Evolutionary conservation across 2,888 invertebrate species (phyloP), one percentile per base, ranked within the genome.

Genomic region (Neoscelio sp.): DNA sequence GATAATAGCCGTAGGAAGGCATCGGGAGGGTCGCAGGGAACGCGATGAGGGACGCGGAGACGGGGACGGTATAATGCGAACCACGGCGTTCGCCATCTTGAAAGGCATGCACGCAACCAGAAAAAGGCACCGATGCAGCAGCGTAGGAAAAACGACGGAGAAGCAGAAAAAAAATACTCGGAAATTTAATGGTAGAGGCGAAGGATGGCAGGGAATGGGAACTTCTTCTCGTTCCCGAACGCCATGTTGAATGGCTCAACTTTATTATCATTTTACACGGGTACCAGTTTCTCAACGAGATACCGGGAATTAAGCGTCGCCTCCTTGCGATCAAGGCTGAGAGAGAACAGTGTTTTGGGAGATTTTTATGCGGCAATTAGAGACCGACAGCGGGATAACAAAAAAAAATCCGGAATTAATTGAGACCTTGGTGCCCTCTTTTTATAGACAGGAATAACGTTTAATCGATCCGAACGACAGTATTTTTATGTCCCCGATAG

Each of bases 1-100:
- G 89, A 89, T 90, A 90, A 90, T 89, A 87, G 87, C 85, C 85
- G 84, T 84, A 85, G 83, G 78, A 78, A 73, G 71, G 71, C 56
- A 77, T 76, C 75, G 56, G 82, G 83, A 85, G 84, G 84, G 84
- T 84, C 84, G 84, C 83, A 79, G 80, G 84, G 76, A 80, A 78
- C 62, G 80, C 65, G 54, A 78, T 50, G 75, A 81, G 73, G 56
- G 70, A 70, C 52, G 78, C 15, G 26, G 40, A 44, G 10, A 2
- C 33, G 33, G 52, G 75, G 62, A 56, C 58, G 60, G 52, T 65
- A 67, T 70, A 74, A 75, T 64, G 64, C 64, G 30, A 70, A 54
- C 65, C 56, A 50, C 56, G 64, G 0, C 35, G 58, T 44, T 44
- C 81, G 80, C 80, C 80, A 80, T 82, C 76, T 78, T 80, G 73